A percentile compares a stretch with the other conserved stretches of the same genome.
phyloP scores from a whole-genome alignment of 2,113 vertebrate species.

The Hippotragus niger region DNA sequence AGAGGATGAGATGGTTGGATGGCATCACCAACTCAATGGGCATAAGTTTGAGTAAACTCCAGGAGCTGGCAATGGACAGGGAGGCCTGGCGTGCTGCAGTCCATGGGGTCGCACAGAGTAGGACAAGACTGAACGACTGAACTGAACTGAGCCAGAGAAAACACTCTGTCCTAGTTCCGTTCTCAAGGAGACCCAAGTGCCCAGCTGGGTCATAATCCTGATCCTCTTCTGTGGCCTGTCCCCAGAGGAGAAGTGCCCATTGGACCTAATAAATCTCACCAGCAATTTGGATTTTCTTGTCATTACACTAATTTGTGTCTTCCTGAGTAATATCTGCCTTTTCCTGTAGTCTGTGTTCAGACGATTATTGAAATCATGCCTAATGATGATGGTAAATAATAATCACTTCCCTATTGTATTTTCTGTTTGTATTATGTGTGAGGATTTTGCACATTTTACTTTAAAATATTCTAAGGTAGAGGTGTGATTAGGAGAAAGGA shows the following conservation, averaged over 20 bases:
- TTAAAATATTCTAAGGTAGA: neutral
- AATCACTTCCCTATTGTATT: conserved; percentile 45
- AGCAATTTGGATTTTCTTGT: neutral
- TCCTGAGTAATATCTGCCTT: neutral
- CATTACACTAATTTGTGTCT: conserved; percentile 27
- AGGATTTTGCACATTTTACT: conserved; percentile 48
- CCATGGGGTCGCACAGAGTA: neutral
- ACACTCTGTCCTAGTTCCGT: neutral
- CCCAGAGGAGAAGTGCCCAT: neutral
- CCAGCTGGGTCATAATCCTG: no score
- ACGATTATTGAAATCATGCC: conserved; percentile 41
- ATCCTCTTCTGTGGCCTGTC: neutral
- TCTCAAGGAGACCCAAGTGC: neutral
- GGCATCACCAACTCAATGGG: neutral
- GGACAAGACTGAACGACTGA: rapidly evolving
- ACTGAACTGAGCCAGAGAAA: neutral
- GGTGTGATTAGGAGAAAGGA: neutral
- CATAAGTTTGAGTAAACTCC: neutral
- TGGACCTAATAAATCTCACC: neutral
- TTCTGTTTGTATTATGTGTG: conserved; percentile 21
- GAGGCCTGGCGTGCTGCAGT: neutral
- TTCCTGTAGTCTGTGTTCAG: neutral
- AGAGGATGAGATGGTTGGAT: neutral
- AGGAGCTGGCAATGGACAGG: neutral
- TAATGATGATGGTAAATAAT: conserved; percentile 38